Evolutionary conservation across 1,140 invertebrate species (phyloP), one percentile per base, ranked within the genome.

Genomic region (Papilio xuthus): DNA sequence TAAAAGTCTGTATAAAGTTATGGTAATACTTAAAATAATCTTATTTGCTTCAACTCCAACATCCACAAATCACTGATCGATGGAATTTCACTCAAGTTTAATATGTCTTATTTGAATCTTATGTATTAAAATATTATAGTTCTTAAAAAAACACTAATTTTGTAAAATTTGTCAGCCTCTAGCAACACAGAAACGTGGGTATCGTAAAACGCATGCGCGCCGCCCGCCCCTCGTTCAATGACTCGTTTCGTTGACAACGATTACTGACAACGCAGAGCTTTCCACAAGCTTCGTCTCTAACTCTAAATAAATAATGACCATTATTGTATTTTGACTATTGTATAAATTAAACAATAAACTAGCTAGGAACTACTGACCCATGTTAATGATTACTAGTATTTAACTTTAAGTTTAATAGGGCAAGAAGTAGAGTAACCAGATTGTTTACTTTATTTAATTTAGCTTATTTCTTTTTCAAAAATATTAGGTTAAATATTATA

Each of bases 161-260:
- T 41, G 53, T 69, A 77, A 47, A 44, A 53, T 67, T 83, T 81
- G 79, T 78, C 42, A 76, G 60, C 26, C 79, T 79, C 80, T 90
- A 83, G 88, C 86, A 91, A 91, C 89, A 80, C 88, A 82, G 73
- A 73, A 67, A 79, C 69, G 76, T 81, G 50, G 60, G 41, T 0
- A 47, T 32, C 32, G 37, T 28, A 77, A 69, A 18, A 77, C 88
- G 90, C 90, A 90, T 88, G 90, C 90, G 90, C 81, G 84, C 83
- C 84, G 83, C 82, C 88, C 89, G 85, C 89, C 89, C 89, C 81
- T 78, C 89, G 90, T 86, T 92, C 90, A 92, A 92, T 92, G 89
- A 88, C 85, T 76, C 32, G 74, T 87, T 84, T 83, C 82, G 82
- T 85, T 83, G 83, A 83, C 81, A 73, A 76, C 74, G 74, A 76